A percentile compares a stretch with the other conserved stretches of the same genome.
Conservation (phyloP, 1,140 invertebrate genomes). For the Zaprionus davidi region DNA sequence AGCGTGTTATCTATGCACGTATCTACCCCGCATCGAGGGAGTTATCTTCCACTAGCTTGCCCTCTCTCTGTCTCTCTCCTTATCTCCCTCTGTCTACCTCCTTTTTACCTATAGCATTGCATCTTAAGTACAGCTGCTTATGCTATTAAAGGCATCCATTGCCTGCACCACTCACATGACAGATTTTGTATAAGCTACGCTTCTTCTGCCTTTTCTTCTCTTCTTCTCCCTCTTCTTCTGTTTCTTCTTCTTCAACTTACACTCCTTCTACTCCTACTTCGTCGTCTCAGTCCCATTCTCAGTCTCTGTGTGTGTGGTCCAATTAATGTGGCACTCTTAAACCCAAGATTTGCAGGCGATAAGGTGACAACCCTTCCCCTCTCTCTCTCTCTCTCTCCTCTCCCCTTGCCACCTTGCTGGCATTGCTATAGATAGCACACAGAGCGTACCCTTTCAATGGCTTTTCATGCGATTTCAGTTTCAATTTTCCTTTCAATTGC, state of each 20-base stretch:
- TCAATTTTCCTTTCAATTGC: conserved; percentile 39
- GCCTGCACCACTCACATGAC: conserved; percentile 64
- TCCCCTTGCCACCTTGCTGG: neutral
- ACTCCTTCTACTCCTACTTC: neutral
- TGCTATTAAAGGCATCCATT: conserved; percentile 67
- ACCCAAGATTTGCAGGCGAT: conserved; percentile 40
- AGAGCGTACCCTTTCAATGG: conserved; percentile 21
- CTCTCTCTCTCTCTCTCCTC: too few species aligned
- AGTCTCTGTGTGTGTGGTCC: conserved; percentile 29
- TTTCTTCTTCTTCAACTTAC: neutral
- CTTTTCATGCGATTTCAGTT: conserved; percentile 21
- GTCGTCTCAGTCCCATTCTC: neutral
- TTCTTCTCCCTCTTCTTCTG: neutral
- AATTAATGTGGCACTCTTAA: conserved; percentile 42
- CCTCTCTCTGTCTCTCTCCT: neutral
- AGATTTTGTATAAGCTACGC: conserved; percentile 51
- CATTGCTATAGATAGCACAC: conserved; percentile 18
- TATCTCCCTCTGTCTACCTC: neutral
- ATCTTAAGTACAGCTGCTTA: conserved; percentile 74
- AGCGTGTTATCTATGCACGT: conserved; percentile 69
- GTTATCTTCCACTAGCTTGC: neutral
- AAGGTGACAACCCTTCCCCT: conserved; percentile 26
- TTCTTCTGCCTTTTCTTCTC: conserved; percentile 3
- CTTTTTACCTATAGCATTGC: conserved; percentile 6
- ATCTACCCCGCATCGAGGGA: neutral